These are phyloP conservation scores for Didymodactylos carnosus DNA, from an alignment of 2,888 invertebrate species.

Conservation along the genomic window DNA sequence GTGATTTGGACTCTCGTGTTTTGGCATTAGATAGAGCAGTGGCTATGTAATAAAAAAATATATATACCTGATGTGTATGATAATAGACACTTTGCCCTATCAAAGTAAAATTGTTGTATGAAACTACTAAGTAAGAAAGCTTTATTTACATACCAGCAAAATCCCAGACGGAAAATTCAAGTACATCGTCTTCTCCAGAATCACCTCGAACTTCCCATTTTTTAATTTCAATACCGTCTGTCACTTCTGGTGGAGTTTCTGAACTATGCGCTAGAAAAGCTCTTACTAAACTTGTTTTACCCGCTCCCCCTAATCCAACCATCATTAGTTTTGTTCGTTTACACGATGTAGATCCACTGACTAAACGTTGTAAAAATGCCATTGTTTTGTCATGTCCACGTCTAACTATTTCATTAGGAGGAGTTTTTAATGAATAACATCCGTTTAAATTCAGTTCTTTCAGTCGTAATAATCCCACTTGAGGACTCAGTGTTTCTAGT, in stretches of 20 bases:
- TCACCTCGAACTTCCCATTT: constrained; percentile 21
- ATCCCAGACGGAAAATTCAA: constrained; percentile 22
- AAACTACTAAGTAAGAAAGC: not conserved
- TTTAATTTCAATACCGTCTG: constrained; percentile 33
- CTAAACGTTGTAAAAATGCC: constrained; percentile 27
- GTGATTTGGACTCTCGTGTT: no score
- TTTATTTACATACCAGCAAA: constrained; percentile 21
- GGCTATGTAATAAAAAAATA: no score
- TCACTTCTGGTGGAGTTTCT: constrained; percentile 22
- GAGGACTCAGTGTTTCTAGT: constrained; percentile 15
- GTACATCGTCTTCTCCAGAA: not conserved
- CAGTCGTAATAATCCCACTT: constrained; percentile 6
- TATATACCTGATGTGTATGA: constrained; percentile 28
- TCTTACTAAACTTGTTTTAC: constrained; percentile 26
- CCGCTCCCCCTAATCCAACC: constrained; percentile 31
- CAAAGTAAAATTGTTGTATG: not conserved
- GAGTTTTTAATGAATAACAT: constrained; percentile 25
- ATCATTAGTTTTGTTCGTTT: constrained; percentile 30
- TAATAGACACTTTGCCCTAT: constrained; percentile 32
- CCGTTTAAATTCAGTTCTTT: constrained; percentile 18
- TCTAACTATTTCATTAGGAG: constrained; percentile 26
- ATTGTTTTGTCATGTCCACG: constrained; percentile 24
- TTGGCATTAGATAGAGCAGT: no score
- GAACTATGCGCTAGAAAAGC: constrained; percentile 14
- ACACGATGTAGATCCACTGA: constrained; percentile 25